phyloP scores from a whole-genome alignment of 2,888 invertebrate genomes.

The Choristoneura rosaceana region DNA sequence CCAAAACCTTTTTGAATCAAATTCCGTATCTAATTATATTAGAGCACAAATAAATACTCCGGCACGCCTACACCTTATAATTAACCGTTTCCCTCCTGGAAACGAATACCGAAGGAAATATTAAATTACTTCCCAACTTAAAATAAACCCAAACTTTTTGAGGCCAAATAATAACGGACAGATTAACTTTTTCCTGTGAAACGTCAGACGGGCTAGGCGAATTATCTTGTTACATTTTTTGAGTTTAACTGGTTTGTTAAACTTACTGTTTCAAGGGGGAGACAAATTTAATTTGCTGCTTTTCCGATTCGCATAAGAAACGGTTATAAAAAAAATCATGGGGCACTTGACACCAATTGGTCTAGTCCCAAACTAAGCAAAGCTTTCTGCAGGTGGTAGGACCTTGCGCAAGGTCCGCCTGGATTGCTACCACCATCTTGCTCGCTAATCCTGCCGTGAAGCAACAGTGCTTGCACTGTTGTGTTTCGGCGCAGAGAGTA shows the following conservation, averaged over 20 bases:
- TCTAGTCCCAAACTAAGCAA: too few species aligned
- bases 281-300: too few species aligned
- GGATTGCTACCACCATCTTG: too few species aligned
- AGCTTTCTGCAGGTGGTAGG: too few species aligned
- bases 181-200: background rate
- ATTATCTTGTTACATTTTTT: background rate
- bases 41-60: background rate
- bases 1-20: background rate
- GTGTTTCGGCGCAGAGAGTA: too few species aligned
- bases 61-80: background rate
- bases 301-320: too few species aligned
- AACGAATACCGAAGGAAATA: background rate
- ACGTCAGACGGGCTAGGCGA: background rate
- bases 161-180: background rate
- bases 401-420: too few species aligned
- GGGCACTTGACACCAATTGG: too few species aligned
- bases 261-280: background rate
- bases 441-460: too few species aligned
- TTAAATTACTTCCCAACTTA: conserved; percentile 2
- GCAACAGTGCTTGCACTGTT: too few species aligned
- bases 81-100: background rate
- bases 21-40: background rate
- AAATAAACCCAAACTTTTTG: conserved; percentile 10
- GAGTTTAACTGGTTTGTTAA: background rate
- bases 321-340: too few species aligned